Percentiles rank a stretch among this genome's conserved stretches.
phyloP scores from a whole-genome alignment of 2,113 vertebrate species.

The Vidua chalybeata region DNA sequence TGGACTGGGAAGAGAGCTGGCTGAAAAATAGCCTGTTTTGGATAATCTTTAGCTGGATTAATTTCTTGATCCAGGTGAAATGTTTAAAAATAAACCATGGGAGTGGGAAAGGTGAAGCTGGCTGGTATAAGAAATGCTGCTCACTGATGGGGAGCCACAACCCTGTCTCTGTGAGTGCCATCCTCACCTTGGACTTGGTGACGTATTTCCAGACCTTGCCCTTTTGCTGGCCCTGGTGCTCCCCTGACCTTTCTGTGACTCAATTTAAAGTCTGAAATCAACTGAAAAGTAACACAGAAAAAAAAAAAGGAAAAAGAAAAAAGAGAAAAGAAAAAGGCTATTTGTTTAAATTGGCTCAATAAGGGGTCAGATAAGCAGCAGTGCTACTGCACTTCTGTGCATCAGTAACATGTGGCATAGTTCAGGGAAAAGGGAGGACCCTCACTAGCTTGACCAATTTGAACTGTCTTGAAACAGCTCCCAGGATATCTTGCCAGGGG shows the following conservation, averaged over 20 bases:
- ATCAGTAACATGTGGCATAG: not conserved
- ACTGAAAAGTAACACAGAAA: not conserved
- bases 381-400: not conserved
- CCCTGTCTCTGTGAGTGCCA: fast-evolving
- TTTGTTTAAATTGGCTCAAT: slow-evolving; percentile 16
- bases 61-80: not conserved
- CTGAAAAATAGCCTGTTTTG: not conserved
- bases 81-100: fast-evolving
- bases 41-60: not conserved
- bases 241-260: not conserved
- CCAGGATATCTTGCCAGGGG: not conserved
- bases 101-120: not conserved
- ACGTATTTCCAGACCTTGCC: not conserved
- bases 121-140: not conserved
- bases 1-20: not conserved
- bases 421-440: not conserved
- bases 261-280: not conserved
- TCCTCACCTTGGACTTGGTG: slow-evolving; percentile 18
- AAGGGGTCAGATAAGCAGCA: not conserved
- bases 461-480: not conserved
- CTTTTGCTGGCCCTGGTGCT: not conserved
- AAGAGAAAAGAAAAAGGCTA: not conserved
- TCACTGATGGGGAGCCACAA: fast-evolving
- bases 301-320: too few species aligned
- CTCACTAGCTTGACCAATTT: not conserved